Base-by-base conservation (phyloP, 2,888 invertebrate species). In the Microplitis deprimator region DNA sequence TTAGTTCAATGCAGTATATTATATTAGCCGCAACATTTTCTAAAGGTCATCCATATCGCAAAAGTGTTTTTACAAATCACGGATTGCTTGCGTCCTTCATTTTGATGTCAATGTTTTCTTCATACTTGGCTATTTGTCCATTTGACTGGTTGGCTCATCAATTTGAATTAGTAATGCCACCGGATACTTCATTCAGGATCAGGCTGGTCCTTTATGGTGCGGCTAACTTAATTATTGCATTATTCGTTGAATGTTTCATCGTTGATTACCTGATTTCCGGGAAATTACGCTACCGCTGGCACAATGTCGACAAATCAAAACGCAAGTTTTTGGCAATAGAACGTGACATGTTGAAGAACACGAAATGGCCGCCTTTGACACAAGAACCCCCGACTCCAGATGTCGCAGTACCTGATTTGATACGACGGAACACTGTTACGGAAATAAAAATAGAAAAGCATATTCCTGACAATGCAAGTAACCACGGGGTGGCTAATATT, bases 1-100 rank as follows among this genome's bases (percentile, higher is more conserved):
- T 97, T 0, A 96, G 97, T 0, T 94, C 95, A 87, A 97, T 97
- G 88, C 98, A 98, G 86, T 98, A 98, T 86, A 95, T 98, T 1
- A 95, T 95, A 38, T 91, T 97, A 81, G 97, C 97, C 0, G 92
- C 97, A 80, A 94, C 95, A 0, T 98, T 96, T 88, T 97, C 97
- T 0, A 96, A 96, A 87, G 98, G 98, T 0, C 93, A 94, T 8
- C 98, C 98, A 0, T 98, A 97, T 87, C 92, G 98, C 41, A 94
- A 94, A 84, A 95, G 95, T 0, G 93, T 98, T 20, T 92, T 95
- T 83, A 95, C 95, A 0, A 98, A 98, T 88, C 93, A 93, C 88
- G 93, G 94, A 6, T 92, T 97, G 5, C 92, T 96, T 83, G 85
- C 92, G 0, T 93, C 95, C 40, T 90, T 96, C 6, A 78, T 95